A percentile compares a stretch with the other conserved stretches of the same genome.
Conservation (phyloP, 1,140 invertebrate species). For the Chironomus tepperi region DNA sequence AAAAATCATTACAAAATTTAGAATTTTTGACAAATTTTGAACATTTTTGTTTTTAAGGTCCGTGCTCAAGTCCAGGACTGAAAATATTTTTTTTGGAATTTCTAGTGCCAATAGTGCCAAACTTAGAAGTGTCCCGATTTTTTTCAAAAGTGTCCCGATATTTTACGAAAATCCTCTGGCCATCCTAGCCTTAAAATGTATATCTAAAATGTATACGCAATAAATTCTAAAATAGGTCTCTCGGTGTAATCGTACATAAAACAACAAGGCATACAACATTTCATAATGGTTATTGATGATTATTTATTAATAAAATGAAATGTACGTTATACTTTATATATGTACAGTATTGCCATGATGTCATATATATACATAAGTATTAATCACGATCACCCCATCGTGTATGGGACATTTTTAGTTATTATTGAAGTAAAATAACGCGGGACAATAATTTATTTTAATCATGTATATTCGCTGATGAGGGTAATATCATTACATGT, state of each 20-base stretch:
- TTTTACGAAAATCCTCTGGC: too few species aligned
- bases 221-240: constrained; percentile 8
- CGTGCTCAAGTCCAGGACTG: too few species aligned
- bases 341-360: not conserved
- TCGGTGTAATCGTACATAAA: constrained; percentile 1
- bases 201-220: not conserved
- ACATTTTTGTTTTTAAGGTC: too few species aligned
- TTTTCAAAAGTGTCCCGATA: too few species aligned
- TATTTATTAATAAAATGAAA: constrained; percentile 3
- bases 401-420: not conserved
- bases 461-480: not conserved
- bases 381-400: too few species aligned
- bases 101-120: too few species aligned
- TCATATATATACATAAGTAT: not conserved
- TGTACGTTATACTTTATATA: not conserved
- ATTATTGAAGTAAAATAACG: not conserved
- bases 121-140: too few species aligned
- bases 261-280: not conserved
- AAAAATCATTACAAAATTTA: too few species aligned
- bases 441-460: not conserved
- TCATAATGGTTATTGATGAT: constrained; percentile 9
- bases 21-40: too few species aligned
- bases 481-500: constrained; percentile 1
- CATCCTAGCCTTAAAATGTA: too few species aligned
- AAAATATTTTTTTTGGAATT: too few species aligned